phyloP scores from a whole-genome alignment of 1,140 invertebrate genomes.

The Saccostrea glomerata region DNA sequence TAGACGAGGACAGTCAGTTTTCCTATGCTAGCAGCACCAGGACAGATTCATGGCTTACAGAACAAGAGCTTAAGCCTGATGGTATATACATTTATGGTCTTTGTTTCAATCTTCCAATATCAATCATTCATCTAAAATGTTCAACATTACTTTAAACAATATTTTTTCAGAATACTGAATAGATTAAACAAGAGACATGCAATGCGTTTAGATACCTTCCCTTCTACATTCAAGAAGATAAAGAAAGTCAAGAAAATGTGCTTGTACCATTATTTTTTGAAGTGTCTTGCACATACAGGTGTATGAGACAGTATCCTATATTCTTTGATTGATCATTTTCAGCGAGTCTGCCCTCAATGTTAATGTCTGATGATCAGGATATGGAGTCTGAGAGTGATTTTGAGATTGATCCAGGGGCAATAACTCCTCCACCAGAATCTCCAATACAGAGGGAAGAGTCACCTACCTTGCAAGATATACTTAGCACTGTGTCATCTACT shows the following conservation, averaged over 20 bases:
- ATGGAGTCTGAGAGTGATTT: constrained; percentile 71
- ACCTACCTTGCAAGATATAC: constrained; percentile 66
- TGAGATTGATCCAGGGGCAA: constrained; percentile 74
- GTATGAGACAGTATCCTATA: no score
- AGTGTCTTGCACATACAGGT: no score
- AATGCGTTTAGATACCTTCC: no score
- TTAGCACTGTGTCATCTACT: constrained; percentile 54
- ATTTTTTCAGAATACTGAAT: no score
- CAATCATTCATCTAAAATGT: neutral
- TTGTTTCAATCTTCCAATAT: neutral
- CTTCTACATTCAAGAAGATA: no score
- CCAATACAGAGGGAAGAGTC: constrained; percentile 56
- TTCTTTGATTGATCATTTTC: constrained; percentile 27
- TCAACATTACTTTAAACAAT: no score
- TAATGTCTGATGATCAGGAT: constrained; percentile 68
- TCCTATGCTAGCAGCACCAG: constrained; percentile 62
- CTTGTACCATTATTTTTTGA: no score
- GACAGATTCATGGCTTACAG: constrained; percentile 60
- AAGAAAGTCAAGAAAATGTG: no score
- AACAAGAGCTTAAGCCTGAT: constrained; percentile 63
- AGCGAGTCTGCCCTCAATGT: constrained; percentile 68
- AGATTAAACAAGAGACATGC: no score
- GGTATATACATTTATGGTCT: constrained; percentile 37
- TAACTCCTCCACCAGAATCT: constrained; percentile 61
- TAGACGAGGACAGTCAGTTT: constrained; percentile 67